These are phyloP conservation scores for Catalaphyllia jardinei DNA, from an alignment of 64 coral and sea anemone species.

Conservation along the genomic window DNA sequence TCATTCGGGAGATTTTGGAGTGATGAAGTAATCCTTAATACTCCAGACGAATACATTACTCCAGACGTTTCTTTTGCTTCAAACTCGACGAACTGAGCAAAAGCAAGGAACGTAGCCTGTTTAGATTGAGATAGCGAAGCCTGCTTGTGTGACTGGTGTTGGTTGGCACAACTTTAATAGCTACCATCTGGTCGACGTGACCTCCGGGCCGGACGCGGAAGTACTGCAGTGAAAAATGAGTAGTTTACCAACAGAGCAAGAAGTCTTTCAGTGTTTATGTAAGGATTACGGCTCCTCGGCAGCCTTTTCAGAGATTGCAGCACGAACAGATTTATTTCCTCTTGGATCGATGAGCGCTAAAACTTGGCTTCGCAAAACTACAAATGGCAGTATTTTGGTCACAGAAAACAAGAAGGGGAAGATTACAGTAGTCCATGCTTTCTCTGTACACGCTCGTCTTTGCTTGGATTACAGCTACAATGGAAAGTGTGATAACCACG, in stretches of 20 bases:
- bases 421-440: conserved; percentile 45
- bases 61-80: too few species aligned
- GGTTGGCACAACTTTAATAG: too few species aligned
- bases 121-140: too few species aligned
- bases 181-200: too few species aligned
- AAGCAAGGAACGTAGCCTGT: too few species aligned
- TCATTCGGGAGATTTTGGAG: too few species aligned
- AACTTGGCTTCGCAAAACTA: conserved; percentile 45
- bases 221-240: too few species aligned
- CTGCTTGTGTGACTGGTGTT: too few species aligned
- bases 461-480: conserved; percentile 50
- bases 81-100: too few species aligned
- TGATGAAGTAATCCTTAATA: too few species aligned
- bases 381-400: conserved; percentile 42
- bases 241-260: background rate
- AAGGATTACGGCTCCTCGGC: conserved; percentile 32
- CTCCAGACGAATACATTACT: too few species aligned
- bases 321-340: conserved; percentile 51
- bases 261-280: conserved; percentile 54
- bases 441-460: conserved; percentile 18
- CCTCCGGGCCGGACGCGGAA: too few species aligned
- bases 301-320: conserved; percentile 49
- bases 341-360: conserved; percentile 15
- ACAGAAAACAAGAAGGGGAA: conserved; percentile 23
- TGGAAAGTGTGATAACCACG: conserved; percentile 1